These are phyloP conservation scores for Panthera tigris DNA, from an alignment of 2,113 vertebrate species.

Conservation along the genomic window DNA sequence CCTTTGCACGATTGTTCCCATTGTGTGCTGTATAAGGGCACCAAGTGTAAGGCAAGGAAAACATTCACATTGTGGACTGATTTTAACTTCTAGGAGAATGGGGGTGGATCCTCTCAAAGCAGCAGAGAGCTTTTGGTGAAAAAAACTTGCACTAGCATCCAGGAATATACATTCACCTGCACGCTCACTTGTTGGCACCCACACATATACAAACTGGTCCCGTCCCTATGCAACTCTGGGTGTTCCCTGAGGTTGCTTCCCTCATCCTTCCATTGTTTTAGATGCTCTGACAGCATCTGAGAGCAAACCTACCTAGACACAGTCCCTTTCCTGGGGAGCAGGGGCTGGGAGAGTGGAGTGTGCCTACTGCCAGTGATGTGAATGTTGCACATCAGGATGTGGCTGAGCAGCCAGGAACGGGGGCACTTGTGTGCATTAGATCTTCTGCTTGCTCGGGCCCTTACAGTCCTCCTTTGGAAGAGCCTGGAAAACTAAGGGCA, in stretches of 20 bases:
- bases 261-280: neutral
- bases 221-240: neutral
- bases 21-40: neutral
- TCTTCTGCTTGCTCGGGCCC: neutral
- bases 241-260: neutral
- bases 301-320: neutral
- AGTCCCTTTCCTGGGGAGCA: neutral
- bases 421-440: neutral
- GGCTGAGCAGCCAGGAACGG: neutral
- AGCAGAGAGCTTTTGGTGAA: neutral
- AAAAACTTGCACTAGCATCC: neutral
- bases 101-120: neutral
- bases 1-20: neutral
- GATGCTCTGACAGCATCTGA: neutral
- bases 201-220: rapidly evolving
- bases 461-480: neutral
- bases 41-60: neutral
- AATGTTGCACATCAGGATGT: neutral
- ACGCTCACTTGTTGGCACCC: neutral
- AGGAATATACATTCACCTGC: neutral
- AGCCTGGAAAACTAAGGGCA: neutral
- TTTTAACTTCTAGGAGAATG: neutral
- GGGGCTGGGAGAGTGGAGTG: neutral
- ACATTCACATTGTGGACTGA: neutral
- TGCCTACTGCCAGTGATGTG: neutral